Evolutionary conservation across 2,888 invertebrate genomes (phyloP), one percentile per base, ranked within the genome.

Genomic region (Pollenia labialis): DNA sequence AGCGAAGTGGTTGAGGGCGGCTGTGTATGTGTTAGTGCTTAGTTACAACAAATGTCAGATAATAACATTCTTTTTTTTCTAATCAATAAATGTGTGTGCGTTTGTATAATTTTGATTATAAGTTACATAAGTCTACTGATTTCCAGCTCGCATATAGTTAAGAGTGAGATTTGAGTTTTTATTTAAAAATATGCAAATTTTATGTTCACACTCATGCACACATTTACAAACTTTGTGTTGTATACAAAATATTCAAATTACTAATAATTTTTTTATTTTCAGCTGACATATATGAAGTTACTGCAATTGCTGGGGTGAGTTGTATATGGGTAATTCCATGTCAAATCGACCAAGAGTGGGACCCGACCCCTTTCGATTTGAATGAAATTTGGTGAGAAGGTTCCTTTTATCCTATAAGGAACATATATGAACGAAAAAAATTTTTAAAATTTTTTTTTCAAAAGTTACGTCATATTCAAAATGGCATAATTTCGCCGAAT

Each of bases 121-220:
- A 76, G 12, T 83, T 50, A 69, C 23, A 71, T n/a, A 76, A 54
- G 23, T 56, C 56, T 62, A 69, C 32, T 32, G 32, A 79, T 52
- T 79, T 52, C 10, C 11, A 56, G 42, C 40, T 10, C 58, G 18
- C 46, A 56, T 56, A 8, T 23, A 58, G 3, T 52, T 10, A 48
- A 8, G 4, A 44, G 16, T 44, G 12, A 48, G 32, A 0, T 62
- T 72, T 40, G 1, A 62, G 32, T 72, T 54, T 2, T 50, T n/a
- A 48, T 42, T 64, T 77, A n/a, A 10, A 66, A 72, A 50, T 72
- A 83, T 77, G 54, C 42, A 77, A 77, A 83, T 71, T 64, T 32
- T 60, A 60, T 69, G 10, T 32, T 54, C 11, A 44, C 42, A 60
- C 12, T 52, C 16, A 60, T 10, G n/a, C 40, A 18, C 18, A 64